Conservation (phyloP, 2,888 invertebrate genomes). For the Temnothorax unifasciatus region DNA sequence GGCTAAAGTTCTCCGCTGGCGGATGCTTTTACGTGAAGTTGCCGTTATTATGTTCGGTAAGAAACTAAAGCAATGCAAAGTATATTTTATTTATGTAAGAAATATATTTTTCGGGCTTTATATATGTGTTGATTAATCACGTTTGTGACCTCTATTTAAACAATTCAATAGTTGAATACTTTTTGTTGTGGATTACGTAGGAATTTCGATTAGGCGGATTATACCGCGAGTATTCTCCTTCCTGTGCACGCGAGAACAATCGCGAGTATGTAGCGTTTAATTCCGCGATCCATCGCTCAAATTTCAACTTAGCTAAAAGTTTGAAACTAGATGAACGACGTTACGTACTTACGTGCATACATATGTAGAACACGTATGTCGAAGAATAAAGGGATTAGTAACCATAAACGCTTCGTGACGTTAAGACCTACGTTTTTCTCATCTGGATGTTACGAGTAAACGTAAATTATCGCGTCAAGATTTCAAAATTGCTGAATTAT, state of each 20-base stretch:
- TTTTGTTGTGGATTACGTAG: background rate
- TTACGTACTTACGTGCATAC: background rate
- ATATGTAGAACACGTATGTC: background rate
- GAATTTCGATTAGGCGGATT: slow-evolving; percentile 3
- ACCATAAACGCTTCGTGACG: background rate
- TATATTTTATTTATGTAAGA: slow-evolving; percentile 2
- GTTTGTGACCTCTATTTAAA: background rate
- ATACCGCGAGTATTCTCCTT: background rate
- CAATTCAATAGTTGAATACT: background rate
- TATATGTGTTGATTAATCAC: background rate
- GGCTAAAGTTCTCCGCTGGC: slow-evolving; percentile 81
- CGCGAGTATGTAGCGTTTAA: background rate
- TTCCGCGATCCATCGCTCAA: background rate
- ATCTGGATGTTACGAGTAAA: background rate
- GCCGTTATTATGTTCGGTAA: slow-evolving; percentile 81
- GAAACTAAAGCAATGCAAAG: background rate
- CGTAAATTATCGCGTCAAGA: background rate
- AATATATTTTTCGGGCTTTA: background rate
- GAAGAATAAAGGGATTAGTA: slow-evolving; percentile 3
- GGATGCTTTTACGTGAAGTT: slow-evolving; percentile 82
- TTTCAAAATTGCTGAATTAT: slow-evolving; percentile 40
- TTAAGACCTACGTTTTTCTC: background rate
- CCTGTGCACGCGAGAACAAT: background rate
- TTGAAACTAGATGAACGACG: background rate
- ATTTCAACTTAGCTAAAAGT: slow-evolving; percentile 6